These are phyloP conservation scores for Epinotia nisella DNA, from an alignment of 2,888 invertebrate species.

Conservation along the genomic window DNA sequence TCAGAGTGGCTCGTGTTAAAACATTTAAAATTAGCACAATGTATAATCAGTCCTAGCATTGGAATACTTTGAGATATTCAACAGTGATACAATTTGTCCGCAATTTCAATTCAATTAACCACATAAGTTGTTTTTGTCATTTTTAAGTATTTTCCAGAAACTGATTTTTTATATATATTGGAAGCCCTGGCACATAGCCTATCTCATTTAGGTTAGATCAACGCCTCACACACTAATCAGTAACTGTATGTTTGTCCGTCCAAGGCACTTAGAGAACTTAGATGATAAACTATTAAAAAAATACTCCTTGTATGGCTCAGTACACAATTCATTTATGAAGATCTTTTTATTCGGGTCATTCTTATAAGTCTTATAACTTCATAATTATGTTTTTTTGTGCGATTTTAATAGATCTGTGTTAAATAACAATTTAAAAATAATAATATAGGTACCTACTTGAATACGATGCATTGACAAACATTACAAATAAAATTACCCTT, in stretches of 20 bases:
- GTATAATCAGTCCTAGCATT: too few species aligned
- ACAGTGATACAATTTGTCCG: too few species aligned
- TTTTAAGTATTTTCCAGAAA: too few species aligned
- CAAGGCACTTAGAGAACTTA: conserved; percentile 4
- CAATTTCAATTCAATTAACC: too few species aligned
- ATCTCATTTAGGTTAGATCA: conserved; percentile 1
- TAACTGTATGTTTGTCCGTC: conserved; percentile 17
- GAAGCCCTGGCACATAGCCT: neutral
- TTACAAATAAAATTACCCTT: neutral
- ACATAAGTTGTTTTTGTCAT: too few species aligned
- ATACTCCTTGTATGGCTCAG: too few species aligned
- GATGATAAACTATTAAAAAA: neutral
- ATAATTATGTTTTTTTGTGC: neutral
- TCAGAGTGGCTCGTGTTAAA: too few species aligned
- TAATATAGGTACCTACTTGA: too few species aligned
- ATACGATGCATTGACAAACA: neutral
- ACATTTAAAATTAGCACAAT: too few species aligned
- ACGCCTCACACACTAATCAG: conserved; percentile 24
- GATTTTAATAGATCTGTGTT: neutral
- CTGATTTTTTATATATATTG: neutral
- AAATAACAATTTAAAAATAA: neutral
- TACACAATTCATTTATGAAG: neutral
- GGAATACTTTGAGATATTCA: too few species aligned
- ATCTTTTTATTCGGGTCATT: neutral
- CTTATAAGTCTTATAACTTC: neutral